A percentile compares a stretch with the other conserved stretches of the same genome.
phyloP scores from a whole-genome alignment of 2,888 invertebrate genomes.

The Acrobasis repandana region DNA sequence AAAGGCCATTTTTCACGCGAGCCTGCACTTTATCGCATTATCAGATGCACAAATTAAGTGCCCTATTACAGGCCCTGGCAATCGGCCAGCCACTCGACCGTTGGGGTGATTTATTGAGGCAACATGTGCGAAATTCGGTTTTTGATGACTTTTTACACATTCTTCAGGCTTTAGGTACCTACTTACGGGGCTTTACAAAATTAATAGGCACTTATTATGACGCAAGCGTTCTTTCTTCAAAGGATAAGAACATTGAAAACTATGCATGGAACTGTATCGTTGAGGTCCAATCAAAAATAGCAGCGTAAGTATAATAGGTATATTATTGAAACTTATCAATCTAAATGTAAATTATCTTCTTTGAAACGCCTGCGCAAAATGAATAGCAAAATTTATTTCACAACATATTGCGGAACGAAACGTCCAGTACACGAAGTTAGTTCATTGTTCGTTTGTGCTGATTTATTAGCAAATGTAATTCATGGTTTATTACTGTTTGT shows the following conservation, averaged over 20 bases:
- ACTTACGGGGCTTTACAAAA: no score
- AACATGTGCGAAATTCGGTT: background rate
- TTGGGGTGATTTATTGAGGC: conserved; percentile 7
- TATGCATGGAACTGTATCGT: no score
- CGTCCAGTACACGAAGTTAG: background rate
- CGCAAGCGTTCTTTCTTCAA: no score
- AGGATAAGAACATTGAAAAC: no score
- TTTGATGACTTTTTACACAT: background rate
- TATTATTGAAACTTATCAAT: no score
- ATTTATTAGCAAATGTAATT: conserved; percentile 7
- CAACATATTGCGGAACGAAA: background rate
- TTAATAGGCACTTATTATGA: no score
- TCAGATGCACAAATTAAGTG: conserved; percentile 15
- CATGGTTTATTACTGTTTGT: conserved; percentile 1
- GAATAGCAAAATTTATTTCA: conserved; percentile 1
- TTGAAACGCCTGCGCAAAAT: background rate
- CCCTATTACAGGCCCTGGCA: conserved; percentile 7
- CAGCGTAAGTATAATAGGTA: no score
- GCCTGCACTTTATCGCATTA: conserved; percentile 14
- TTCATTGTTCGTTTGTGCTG: background rate
- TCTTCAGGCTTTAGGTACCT: no score
- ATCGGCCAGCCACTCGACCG: background rate
- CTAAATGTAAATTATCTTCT: no score
- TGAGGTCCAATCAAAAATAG: no score
- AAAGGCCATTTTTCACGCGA: conserved; percentile 2